Conservation (phyloP, 2,113 vertebrate genomes). For the Syngnathus typhle region DNA sequence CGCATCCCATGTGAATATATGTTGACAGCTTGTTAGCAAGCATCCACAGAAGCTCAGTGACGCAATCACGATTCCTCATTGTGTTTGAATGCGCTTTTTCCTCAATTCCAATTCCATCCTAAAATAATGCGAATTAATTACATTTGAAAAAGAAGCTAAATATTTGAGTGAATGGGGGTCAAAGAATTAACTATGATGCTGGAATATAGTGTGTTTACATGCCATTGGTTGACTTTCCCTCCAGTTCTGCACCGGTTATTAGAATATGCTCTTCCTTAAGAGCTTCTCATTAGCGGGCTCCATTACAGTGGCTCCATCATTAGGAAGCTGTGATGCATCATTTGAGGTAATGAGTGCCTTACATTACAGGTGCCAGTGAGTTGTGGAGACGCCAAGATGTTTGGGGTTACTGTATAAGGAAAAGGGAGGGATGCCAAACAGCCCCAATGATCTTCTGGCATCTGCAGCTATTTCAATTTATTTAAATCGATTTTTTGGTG, state of each 20-base stretch:
- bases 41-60: constrained; percentile 15
- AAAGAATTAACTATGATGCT: constrained; percentile 1
- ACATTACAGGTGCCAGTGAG: constrained; percentile 62
- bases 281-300: constrained; percentile 64
- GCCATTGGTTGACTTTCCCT: constrained; percentile 54
- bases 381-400: constrained; percentile 19
- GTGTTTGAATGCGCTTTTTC: not conserved
- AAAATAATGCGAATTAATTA: constrained; percentile 9
- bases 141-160: constrained; percentile 21
- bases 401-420: not conserved
- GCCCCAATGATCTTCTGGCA: too few relatives aligned
- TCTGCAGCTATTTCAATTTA: too few relatives aligned
- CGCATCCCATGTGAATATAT: constrained; percentile 33
- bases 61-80: constrained; percentile 24
- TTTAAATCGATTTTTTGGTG: too few relatives aligned
- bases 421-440: not conserved
- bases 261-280: constrained; percentile 68
- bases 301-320: constrained; percentile 64
- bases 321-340: constrained; percentile 65
- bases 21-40: constrained; percentile 28
- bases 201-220: constrained; percentile 26
- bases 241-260: constrained; percentile 63
- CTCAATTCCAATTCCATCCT: not conserved
- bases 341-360: constrained; percentile 63
- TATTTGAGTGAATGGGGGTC: constrained; percentile 11